phyloP scores from a whole-genome alignment of 2,888 invertebrate genomes.

The Euphydryas editha region DNA sequence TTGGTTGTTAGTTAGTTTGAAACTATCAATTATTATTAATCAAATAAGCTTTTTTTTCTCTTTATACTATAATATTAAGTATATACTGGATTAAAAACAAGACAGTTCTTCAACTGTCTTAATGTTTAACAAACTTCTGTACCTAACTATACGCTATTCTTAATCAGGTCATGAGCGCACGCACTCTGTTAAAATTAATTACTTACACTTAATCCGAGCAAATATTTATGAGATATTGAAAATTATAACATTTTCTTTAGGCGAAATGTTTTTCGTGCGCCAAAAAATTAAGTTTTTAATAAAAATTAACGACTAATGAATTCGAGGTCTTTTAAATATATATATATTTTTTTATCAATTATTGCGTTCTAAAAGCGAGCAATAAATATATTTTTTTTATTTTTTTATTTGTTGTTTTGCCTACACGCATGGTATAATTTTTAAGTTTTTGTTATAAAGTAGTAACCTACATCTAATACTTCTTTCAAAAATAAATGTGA shows the following conservation, averaged over 20 bases:
- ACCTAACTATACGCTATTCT: conserved; percentile 24
- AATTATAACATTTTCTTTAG: not conserved
- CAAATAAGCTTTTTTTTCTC: too few species aligned
- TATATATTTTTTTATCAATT: too few species aligned
- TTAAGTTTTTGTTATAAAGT: not conserved
- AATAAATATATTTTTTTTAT: not conserved
- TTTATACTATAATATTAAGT: too few species aligned
- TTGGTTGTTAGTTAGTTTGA: too few species aligned
- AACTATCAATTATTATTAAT: too few species aligned
- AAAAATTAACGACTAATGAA: too few species aligned
- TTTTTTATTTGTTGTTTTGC: not conserved
- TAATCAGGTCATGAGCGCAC: conserved; percentile 39
- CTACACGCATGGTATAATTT: not conserved
- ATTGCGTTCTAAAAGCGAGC: not conserved
- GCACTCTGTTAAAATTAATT: conserved; percentile 38
- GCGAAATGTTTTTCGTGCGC: too few species aligned
- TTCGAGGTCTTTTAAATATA: not conserved
- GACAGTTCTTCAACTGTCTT: not conserved
- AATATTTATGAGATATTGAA: conserved; percentile 11
- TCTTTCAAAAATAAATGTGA: too few species aligned
- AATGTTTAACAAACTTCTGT: conserved; percentile 10
- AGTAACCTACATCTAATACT: too few species aligned
- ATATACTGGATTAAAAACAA: too few species aligned
- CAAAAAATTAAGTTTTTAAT: too few species aligned
- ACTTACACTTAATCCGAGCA: conserved; percentile 16